Base-by-base conservation (phyloP, 2,113 vertebrate genomes). In the Microcebus tavaratra region DNA sequence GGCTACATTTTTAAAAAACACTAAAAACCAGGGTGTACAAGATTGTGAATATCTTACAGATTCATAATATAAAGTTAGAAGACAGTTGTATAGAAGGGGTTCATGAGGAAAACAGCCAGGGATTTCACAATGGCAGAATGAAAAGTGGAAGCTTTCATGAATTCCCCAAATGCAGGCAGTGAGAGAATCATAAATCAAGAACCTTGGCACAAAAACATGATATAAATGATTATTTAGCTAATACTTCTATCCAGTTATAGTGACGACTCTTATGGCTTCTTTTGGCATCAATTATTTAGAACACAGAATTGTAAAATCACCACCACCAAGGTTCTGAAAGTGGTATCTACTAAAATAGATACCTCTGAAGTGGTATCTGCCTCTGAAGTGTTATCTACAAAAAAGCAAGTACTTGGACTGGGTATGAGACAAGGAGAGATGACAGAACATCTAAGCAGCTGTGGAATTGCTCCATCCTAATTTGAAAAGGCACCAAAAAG, bases 261-360 rank as follows among this genome's bases (percentile, higher is more conserved):
- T 36, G 11, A 53, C 21, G 20, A 78, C 18, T 92, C 27, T 57
- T 45, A 34, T 8, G 17, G 7, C 21, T 85, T 84, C 31, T 48
- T 72, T 76, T 61, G 27, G 9, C 53, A 65, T 63, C 27, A 88
- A 36, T 65, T 91, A 88, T 67, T 75, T 92, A 55, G 67, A 86
- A 70, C 59, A 91, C 21, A 94, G 67, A 95, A 72, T 29, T 15
- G 23, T 76, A 61, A 91, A 81, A 82, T 96, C 53, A 90, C n/a
- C 14, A 68, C 42, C 17, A 92, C 6, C 20, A 78, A 81, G 18
- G n/a, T 25, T 91, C 75, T 90, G 45, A 31, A 42, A 42, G 42
- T 42, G 42, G 42, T 42, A 42, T 42, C 42, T 42, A 42, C 42
- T 42, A 42, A 42, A 42, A 42, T 42, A 42, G 42, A 42, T 42